A percentile compares a stretch with the other conserved stretches of the same genome.
Evolutionary conservation across 2,888 invertebrate species (phyloP).

Genomic region (Polyommatus iphigenia): DNA sequence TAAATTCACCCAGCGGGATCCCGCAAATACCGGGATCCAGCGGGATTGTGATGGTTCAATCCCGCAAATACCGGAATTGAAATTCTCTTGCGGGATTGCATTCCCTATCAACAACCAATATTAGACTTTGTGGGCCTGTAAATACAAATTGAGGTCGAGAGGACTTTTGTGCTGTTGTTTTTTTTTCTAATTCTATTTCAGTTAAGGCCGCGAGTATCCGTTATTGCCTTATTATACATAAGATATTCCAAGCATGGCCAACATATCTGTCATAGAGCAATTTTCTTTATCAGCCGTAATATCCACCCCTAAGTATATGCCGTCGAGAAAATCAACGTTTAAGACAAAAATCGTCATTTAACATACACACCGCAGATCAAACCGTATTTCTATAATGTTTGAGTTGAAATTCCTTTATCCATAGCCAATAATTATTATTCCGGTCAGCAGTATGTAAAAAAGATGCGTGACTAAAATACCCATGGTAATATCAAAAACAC

Average conservation of each 20-base stretch:
- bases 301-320: not conserved
- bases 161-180: no score
- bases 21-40: no score
- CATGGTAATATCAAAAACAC: slow-evolving; percentile 23
- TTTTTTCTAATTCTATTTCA: no score
- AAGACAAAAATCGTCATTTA: slow-evolving; percentile 12
- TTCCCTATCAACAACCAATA: no score
- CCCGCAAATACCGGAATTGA: no score
- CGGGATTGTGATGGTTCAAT: no score
- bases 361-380: not conserved
- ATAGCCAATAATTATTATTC: slow-evolving; percentile 58
- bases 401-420: slow-evolving; percentile 21
- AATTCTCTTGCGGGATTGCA: no score
- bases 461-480: slow-evolving; percentile 55
- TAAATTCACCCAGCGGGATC: no score
- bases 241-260: not conserved
- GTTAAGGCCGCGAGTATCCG: not conserved
- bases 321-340: slow-evolving; percentile 23
- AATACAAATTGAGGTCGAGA: no score
- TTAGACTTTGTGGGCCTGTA: no score
- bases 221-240: not conserved
- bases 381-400: not conserved
- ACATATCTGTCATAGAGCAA: slow-evolving; percentile 9
- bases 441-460: slow-evolving; percentile 59
- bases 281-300: not conserved